Conservation (phyloP, 1,140 invertebrate species). For the Drosophila ercepeae region DNA sequence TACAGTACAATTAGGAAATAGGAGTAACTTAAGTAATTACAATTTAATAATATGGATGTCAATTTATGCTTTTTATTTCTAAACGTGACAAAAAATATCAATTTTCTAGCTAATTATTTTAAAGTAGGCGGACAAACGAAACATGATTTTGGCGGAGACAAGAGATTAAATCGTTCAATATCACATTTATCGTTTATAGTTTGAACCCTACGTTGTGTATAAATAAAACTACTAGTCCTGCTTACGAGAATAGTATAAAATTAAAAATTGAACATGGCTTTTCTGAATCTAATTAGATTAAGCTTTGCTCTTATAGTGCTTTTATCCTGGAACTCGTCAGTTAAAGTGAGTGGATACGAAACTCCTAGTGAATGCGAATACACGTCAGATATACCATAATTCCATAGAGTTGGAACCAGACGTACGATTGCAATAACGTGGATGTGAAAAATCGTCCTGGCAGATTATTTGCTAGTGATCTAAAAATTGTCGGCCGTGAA, state of each 20-base stretch:
- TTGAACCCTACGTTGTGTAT: neutral
- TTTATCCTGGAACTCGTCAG: neutral
- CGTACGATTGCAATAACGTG: neutral
- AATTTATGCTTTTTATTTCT: too few species aligned
- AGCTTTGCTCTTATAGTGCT: neutral
- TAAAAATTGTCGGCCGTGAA: slow-evolving; percentile 31
- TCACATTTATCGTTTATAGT: neutral
- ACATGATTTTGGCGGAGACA: neutral
- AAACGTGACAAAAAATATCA: neutral
- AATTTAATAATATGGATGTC: too few species aligned
- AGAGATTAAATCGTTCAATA: neutral
- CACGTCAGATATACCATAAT: neutral
- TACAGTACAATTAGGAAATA: too few species aligned
- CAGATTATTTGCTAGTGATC: neutral
- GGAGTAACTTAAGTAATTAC: too few species aligned
- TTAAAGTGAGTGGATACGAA: neutral
- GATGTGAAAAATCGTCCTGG: slow-evolving; percentile 18
- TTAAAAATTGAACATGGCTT: neutral
- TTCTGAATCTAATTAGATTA: too few species aligned
- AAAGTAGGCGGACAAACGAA: neutral
- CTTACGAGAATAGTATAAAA: neutral
- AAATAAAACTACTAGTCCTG: neutral
- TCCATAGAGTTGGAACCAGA: neutral
- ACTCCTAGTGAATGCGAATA: neutral
- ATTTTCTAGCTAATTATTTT: neutral